A percentile compares a stretch with the other conserved stretches of the same genome.
Evolutionary conservation across 2,797 vertebrate genomes (phyloP).

Genomic region (Oreochromis grahami): DNA sequence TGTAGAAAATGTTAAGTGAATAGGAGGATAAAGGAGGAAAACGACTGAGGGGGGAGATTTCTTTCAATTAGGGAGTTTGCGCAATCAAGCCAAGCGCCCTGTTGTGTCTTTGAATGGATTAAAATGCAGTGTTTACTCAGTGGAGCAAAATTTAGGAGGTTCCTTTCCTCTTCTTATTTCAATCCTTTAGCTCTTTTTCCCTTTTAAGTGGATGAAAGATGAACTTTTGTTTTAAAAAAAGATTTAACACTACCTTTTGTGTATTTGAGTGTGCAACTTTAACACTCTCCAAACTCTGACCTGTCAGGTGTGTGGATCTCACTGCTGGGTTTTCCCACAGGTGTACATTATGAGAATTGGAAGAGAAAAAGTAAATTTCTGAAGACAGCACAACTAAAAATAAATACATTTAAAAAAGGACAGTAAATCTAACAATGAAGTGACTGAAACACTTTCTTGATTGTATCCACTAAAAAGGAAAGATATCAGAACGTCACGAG

Average conservation of each 20-base stretch:
- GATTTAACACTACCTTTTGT: background rate
- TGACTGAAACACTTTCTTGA: background rate
- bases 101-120: conserved; percentile 5
- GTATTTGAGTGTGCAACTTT: background rate
- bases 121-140: background rate
- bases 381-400: background rate
- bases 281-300: conserved; percentile 2
- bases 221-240: conserved; percentile 2
- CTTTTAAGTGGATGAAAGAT: background rate
- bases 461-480: background rate
- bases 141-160: background rate
- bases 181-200: background rate
- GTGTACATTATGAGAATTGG: background rate
- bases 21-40: conserved; percentile 5
- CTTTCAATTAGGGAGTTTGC: conserved; percentile 11
- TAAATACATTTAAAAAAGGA: too few species aligned
- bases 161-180: background rate
- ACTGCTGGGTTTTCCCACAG: background rate
- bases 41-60: conserved; percentile 10
- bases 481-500: background rate
- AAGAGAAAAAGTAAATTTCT: background rate
- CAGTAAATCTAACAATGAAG: background rate
- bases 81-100: background rate
- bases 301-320: background rate
- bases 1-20: conserved; percentile 52